A percentile compares a stretch with the other conserved stretches of the same genome.
phyloP scores from a whole-genome alignment of 2,113 vertebrate species.

The Elephas maximus region DNA sequence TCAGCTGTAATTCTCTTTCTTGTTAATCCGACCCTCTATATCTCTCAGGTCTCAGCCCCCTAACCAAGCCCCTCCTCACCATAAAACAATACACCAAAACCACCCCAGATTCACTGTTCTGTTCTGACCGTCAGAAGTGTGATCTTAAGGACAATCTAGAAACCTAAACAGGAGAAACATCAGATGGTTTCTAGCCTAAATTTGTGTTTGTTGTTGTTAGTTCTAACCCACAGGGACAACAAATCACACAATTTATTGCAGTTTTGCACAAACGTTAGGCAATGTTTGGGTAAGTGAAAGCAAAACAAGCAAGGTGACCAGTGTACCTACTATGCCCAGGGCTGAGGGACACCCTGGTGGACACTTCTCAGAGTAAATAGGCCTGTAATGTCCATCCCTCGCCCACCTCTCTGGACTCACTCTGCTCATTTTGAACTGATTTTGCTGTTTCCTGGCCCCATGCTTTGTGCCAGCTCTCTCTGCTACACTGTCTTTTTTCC shows the following conservation, averaged over 20 bases:
- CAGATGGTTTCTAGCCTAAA: background rate
- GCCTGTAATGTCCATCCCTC: rapidly evolving
- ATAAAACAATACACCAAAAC: background rate
- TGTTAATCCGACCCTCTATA: background rate
- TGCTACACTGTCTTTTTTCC: background rate
- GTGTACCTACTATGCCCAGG: background rate
- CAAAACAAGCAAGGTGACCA: background rate
- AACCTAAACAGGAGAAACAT: background rate
- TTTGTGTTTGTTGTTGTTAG: background rate
- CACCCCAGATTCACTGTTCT: background rate
- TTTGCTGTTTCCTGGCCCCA: background rate
- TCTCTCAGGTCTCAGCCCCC: background rate
- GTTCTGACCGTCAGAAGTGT: background rate
- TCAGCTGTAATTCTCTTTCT: background rate
- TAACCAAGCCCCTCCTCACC: background rate
- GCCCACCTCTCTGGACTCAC: rapidly evolving
- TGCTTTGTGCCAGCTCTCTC: background rate
- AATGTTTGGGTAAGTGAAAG: background rate
- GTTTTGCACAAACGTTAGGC: background rate
- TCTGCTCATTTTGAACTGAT: background rate
- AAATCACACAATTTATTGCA: background rate
- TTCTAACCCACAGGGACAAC: background rate
- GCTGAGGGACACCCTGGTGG: background rate
- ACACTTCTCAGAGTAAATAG: no score
- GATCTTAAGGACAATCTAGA: background rate